Conservation (phyloP, 1,140 invertebrate species). For the Neoseiulus cucumeris region DNA sequence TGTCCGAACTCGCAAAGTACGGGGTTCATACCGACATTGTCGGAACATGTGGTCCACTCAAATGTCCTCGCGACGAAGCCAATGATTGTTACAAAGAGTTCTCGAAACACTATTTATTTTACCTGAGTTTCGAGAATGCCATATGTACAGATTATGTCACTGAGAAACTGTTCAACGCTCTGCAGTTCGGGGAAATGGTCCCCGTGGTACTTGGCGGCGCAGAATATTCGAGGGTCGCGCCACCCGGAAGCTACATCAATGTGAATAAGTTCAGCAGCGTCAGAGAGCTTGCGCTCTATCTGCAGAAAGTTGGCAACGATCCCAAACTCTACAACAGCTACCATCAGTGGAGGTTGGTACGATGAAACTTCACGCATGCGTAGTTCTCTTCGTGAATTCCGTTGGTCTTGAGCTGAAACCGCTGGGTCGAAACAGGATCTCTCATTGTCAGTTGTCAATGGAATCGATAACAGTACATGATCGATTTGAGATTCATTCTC, state of each 20-base stretch:
- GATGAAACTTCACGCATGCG: neutral
- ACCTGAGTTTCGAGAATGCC: constrained; percentile 27
- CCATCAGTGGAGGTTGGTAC: constrained; percentile 23
- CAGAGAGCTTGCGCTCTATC: constrained; percentile 21
- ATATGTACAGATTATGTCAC: constrained; percentile 27
- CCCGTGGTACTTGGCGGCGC: constrained; percentile 26
- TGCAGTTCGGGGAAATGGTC: constrained; percentile 10
- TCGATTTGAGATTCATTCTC: too few relatives aligned
- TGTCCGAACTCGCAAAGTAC: constrained; percentile 26
- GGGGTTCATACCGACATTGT: constrained; percentile 32
- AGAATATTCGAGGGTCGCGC: constrained; percentile 24
- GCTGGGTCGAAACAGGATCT: too few relatives aligned
- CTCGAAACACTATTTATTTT: constrained; percentile 24
- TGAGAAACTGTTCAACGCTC: constrained; percentile 24
- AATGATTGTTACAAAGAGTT: constrained; percentile 18
- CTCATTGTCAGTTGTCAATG: too few relatives aligned
- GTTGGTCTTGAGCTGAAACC: too few relatives aligned
- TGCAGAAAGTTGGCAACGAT: constrained; percentile 20
- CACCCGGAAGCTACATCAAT: constrained; percentile 28
- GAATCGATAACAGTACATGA: too few relatives aligned
- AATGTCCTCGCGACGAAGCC: constrained; percentile 17
- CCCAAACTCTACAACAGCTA: constrained; percentile 22
- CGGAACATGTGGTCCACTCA: constrained; percentile 29
- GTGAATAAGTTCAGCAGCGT: constrained; percentile 22
- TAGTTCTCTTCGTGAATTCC: too few relatives aligned